Conservation (phyloP, 2,797 vertebrate genomes). For the Ceryle rudis region DNA sequence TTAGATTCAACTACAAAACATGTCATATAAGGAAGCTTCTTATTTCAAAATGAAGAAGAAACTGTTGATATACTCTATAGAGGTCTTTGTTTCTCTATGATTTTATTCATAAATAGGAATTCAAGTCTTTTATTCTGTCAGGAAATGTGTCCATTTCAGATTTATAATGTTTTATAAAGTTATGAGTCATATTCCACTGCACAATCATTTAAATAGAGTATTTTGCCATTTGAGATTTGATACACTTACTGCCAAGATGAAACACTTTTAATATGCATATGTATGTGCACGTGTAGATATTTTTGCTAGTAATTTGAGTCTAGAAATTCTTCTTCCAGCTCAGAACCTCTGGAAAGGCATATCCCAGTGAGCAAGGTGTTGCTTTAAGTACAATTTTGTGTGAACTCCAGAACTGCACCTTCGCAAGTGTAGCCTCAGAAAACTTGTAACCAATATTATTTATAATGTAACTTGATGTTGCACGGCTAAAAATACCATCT, state of each 20-base stretch:
- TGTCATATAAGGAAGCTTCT: neutral
- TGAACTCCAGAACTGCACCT: neutral
- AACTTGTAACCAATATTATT: neutral
- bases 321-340: neutral
- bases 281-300: neutral
- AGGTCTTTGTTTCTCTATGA: conserved; percentile 16
- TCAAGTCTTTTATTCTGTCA: neutral
- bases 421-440: neutral
- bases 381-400: neutral
- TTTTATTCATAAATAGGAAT: conserved; percentile 39
- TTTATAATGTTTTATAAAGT: neutral
- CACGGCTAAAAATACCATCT: neutral
- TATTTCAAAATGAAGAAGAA: neutral
- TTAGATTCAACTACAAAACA: neutral
- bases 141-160: conserved; percentile 26
- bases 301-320: neutral
- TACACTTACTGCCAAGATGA: neutral
- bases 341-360: neutral
- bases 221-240: conserved; percentile 14
- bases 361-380: neutral
- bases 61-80: neutral
- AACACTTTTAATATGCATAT: neutral
- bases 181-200: neutral
- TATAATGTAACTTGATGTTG: neutral
- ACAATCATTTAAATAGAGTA: neutral